These are phyloP conservation scores for Terebella lapidaria DNA, from an alignment of 2,888 invertebrate genomes.

Conservation along the genomic window DNA sequence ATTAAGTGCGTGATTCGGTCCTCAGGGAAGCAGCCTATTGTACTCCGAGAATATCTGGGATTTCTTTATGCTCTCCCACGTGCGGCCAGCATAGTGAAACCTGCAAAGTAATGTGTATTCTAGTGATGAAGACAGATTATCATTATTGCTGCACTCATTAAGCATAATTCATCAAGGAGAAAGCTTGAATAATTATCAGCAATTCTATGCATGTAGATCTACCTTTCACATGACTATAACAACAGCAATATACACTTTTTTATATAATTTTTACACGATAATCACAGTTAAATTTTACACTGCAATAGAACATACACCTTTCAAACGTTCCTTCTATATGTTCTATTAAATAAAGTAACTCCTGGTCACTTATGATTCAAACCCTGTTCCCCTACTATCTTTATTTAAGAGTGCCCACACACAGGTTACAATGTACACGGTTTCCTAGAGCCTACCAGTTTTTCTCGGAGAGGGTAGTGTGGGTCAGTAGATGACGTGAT, in stretches of 20 bases:
- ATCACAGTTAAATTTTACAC: too few relatives aligned
- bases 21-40: slow-evolving; percentile 69
- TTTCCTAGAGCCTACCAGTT: slow-evolving; percentile 64
- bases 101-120: too few relatives aligned
- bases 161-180: not conserved
- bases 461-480: slow-evolving; percentile 70
- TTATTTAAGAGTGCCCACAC: too few relatives aligned
- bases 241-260: not conserved
- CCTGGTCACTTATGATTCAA: too few relatives aligned
- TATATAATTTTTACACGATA: too few relatives aligned
- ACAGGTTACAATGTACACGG: too few relatives aligned
- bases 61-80: slow-evolving; percentile 80
- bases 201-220: not conserved
- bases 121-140: too few relatives aligned
- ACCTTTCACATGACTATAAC: not conserved
- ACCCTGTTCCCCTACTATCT: too few relatives aligned
- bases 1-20: not conserved
- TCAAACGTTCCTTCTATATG: too few relatives aligned
- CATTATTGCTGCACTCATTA: too few relatives aligned
- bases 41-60: slow-evolving; percentile 80
- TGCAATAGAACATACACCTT: too few relatives aligned
- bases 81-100: slow-evolving; percentile 74
- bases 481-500: slow-evolving; percentile 67
- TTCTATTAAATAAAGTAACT: too few relatives aligned
- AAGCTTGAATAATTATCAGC: not conserved